A percentile compares a stretch with the other conserved stretches of the same genome.
These are phyloP conservation scores for Ferrisia virgata DNA, from an alignment of 2,888 invertebrate genomes.

Conservation along the genomic window DNA sequence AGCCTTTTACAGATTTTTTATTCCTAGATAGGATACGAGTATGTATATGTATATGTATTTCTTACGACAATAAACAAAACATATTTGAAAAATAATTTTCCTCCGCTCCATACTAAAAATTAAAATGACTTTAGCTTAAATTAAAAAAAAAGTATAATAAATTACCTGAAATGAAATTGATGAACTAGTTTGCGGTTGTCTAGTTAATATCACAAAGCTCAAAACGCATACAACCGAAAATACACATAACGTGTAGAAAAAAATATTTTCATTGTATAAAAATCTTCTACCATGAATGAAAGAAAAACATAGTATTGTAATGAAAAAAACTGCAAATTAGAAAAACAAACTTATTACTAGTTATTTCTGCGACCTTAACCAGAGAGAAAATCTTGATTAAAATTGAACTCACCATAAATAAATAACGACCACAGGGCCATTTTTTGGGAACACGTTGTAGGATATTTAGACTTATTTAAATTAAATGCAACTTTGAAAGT, in stretches of 20 bases:
- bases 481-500: slow-evolving; percentile 57
- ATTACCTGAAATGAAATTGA: slow-evolving; percentile 29
- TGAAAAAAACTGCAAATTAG: slow-evolving; percentile 1
- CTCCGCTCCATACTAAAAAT: too few relatives aligned
- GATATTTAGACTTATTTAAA: slow-evolving; percentile 66
- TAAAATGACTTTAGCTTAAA: too few relatives aligned
- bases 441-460: slow-evolving; percentile 54
- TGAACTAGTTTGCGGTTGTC: slow-evolving; percentile 13
- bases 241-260: background rate
- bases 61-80: too few relatives aligned
- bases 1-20: too few relatives aligned
- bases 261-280: background rate
- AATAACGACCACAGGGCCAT: background rate
- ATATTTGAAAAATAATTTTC: too few relatives aligned
- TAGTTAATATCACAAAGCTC: slow-evolving; percentile 30
- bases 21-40: too few relatives aligned
- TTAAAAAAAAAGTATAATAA: background rate
- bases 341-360: background rate
- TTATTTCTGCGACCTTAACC: background rate
- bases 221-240: background rate
- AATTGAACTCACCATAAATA: background rate
- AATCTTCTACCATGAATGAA: background rate
- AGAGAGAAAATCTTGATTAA: background rate
- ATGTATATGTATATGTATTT: too few relatives aligned
- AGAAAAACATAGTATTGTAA: background rate